Base-by-base conservation (phyloP, 2,113 vertebrate genomes). In the Chamaetylas fuelleborni region DNA sequence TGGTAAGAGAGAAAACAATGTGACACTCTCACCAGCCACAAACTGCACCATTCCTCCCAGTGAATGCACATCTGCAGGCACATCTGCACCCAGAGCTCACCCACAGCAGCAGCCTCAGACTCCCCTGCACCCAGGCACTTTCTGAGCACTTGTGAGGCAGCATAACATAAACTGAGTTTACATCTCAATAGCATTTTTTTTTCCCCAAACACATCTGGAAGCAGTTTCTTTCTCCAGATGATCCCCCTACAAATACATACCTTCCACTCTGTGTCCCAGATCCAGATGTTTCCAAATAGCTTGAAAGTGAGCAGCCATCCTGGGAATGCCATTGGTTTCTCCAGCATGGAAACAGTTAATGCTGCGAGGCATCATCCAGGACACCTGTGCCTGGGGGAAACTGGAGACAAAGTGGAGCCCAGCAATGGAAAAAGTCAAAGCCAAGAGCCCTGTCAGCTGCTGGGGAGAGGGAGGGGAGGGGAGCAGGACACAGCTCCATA, bases 311-410 rank as follows among this genome's bases (percentile, higher is more conserved):
- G 77, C 26, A 3, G 69, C 40, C 4, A 0, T 22, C 70, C 60
- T 3, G 5, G 74, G 66, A 60, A 67, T 1, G 0, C 42, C 5
- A 3, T 0, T 19, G 42, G 74, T 33, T 40, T 65, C 66, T 80
- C 60, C 91, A 66, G 91, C 87, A 66, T 0, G 0, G 90, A 26
- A 90, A 51, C 47, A 72, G 93, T 92, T 95, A 93, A 96, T 0
- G 1, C 74, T 45, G 22, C 0, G 0, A 51, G 80, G 67, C 82
- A 38, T 11, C 84, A 14, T 8, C 22, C 73, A 57, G 86, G 81
- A 84, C 93, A 96, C 91, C 95, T 93, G 91, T 15, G 7, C 65
- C 56, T 36, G 57, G 3, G 61, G 78, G 96, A 97, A 96, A 92
- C 66, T 38, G 78, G 90, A 95, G 93, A 91, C 93, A 60, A 89